Conservation (phyloP, 2,797 vertebrate genomes). For the Sebastes ruberrimus region DNA sequence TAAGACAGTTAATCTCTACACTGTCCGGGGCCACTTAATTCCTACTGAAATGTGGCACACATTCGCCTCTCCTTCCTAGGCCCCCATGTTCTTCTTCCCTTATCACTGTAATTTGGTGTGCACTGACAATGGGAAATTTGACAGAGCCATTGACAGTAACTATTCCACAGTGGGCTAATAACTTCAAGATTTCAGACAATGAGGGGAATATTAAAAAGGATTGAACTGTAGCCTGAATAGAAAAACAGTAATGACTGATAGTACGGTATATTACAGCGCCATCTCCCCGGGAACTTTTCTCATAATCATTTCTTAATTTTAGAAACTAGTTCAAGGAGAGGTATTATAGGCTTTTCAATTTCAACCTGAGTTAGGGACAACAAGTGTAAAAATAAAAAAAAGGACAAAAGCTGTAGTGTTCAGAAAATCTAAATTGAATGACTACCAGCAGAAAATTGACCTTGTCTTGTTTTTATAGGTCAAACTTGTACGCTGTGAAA, state of each 20-base stretch:
- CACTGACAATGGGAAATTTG: conserved; percentile 60
- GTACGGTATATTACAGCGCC: neutral
- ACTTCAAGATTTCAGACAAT: conserved; percentile 57
- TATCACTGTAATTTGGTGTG: conserved; percentile 62
- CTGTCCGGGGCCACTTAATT: conserved; percentile 69
- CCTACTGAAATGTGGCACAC: conserved; percentile 62
- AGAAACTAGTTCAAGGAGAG: neutral
- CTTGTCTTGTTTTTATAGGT: neutral
- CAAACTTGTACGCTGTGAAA: neutral
- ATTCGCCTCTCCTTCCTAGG: conserved; percentile 41
- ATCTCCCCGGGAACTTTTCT: conserved; percentile 11
- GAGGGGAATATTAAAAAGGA: conserved; percentile 48
- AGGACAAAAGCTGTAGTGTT: neutral
- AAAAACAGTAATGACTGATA: conserved; percentile 28
- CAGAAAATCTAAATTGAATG: neutral
- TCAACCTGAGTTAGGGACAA: neutral
- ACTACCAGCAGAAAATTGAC: neutral
- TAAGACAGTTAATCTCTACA: conserved; percentile 75
- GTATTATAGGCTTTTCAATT: neutral
- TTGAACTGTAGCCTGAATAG: neutral
- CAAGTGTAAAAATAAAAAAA: neutral
- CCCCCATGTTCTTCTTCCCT: conserved; percentile 25
- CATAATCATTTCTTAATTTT: neutral
- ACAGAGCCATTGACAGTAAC: conserved; percentile 54
- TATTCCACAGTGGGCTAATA: conserved; percentile 55